phyloP scores from a whole-genome alignment of 1,140 invertebrate genomes.

The Lepidurus arcticus region DNA sequence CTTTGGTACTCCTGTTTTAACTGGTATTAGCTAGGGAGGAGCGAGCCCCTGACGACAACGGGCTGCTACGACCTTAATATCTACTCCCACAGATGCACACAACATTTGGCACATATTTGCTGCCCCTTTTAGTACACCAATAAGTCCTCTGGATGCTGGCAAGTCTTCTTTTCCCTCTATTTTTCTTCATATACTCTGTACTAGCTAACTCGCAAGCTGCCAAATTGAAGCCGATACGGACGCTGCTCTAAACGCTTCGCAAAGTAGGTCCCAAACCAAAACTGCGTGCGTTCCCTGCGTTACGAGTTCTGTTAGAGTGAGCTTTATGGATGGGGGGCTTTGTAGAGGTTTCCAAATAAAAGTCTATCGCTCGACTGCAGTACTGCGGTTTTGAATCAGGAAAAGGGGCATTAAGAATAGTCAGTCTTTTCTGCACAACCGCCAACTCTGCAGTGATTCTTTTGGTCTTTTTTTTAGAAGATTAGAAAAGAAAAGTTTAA shows the following conservation, averaged over 20 bases:
- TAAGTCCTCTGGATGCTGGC: neutral
- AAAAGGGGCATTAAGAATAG: too few species aligned
- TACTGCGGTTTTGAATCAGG: too few species aligned
- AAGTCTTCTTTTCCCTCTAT: neutral
- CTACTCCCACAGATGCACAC: neutral
- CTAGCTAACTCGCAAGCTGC: neutral
- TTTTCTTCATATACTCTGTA: neutral
- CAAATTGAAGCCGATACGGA: neutral
- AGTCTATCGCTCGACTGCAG: too few species aligned
- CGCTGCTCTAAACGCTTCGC: neutral
- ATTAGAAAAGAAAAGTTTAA: too few species aligned
- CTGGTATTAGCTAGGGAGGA: neutral
- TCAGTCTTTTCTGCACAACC: too few species aligned
- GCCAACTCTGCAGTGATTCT: too few species aligned
- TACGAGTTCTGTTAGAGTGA: neutral
- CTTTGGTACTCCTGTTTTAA: neutral
- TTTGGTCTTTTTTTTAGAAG: too few species aligned
- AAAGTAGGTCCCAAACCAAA: neutral
- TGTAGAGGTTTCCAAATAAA: too few species aligned
- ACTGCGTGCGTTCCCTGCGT: neutral
- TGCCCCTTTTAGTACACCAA: neutral
- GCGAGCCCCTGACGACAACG: neutral
- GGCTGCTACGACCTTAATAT: neutral
- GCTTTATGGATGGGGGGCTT: neutral
- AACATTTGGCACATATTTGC: conserved; percentile 1